Base-by-base conservation (phyloP, 1,140 invertebrate species). In the Rhizoglyphus robini region DNA sequence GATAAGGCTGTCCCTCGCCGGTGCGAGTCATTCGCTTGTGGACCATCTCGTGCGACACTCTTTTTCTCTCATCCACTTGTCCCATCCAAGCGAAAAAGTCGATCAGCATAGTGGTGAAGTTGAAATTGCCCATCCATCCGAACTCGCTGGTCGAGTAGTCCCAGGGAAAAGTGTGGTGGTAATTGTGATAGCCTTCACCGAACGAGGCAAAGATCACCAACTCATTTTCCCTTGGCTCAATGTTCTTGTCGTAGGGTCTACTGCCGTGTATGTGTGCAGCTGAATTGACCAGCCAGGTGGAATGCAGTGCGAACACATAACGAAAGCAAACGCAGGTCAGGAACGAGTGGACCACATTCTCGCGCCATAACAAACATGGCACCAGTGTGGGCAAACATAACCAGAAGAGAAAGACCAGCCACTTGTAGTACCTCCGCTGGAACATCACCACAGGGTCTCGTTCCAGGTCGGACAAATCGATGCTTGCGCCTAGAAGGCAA, bases 221-320 rank as follows among this genome's bases (percentile, higher is more conserved):
- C 13, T 79, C 75, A 71, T 88, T 88, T 74, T 90, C 82, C 0
- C 84, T 75, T 4, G 88, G 86, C 73, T 85, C 86, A 68, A 89
- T 89, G 15, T 70, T 69, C 54, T 67, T n/a, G 76, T 98, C 93
- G 74, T 97, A 98, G 0, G 93, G 93, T 72, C 84, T 85, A 65
- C 82, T 81, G 51, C 94, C 94, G 78, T 87, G 92, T 71, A 92
- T 82, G 77, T 96, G 93, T 1, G 93, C 92, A n/a, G 88, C 88
- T 65, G 88, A 92, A 76, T 97, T 97, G 1, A 97, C 92, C 38
- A 92, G 78, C 92, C 93, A 97, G 2, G 93, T 96, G 68, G 85
- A 83, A 73, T 98, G 91, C 66, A 77, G 75, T 29, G 65, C 36
- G 30, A n/a, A 25, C 18, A 63, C 23, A 20, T 69, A 69, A 57